Evolutionary conservation across 1,140 invertebrate genomes (phyloP).

Genomic region (Nasonia vitripennis): DNA sequence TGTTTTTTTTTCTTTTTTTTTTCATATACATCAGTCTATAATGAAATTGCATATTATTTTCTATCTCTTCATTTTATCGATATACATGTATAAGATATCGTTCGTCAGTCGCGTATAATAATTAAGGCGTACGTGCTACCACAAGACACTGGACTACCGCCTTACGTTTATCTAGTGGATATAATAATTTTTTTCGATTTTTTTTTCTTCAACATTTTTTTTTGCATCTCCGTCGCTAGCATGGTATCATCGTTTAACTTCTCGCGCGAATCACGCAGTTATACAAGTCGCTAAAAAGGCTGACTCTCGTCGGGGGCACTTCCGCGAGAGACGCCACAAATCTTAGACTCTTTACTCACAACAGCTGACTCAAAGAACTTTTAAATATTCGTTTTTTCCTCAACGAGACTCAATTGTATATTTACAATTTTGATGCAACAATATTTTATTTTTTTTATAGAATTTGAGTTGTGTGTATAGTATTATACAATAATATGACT

Average conservation of each 20-base stretch:
- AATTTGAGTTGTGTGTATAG: not conserved
- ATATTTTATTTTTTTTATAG: not conserved
- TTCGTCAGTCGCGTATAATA: conserved; percentile 60
- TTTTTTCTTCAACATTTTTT: not conserved
- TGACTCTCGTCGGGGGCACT: not conserved
- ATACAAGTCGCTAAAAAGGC: conserved; percentile 20
- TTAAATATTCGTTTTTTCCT: conserved; percentile 30
- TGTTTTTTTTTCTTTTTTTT: conserved; percentile 43
- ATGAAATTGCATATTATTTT: conserved; percentile 62
- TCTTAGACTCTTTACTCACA: conserved; percentile 14
- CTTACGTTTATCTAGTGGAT: conserved; percentile 9
- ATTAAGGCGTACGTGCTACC: conserved; percentile 59
- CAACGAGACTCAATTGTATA: not conserved
- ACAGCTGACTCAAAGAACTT: conserved; percentile 26
- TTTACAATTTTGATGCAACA: conserved; percentile 6
- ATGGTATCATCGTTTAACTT: not conserved
- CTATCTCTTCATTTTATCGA: conserved; percentile 21
- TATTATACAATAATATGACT: too few species aligned
- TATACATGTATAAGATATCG: conserved; percentile 26
- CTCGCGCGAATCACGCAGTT: not conserved
- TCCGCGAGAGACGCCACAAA: not conserved
- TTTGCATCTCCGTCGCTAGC: not conserved
- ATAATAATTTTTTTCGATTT: conserved; percentile 26
- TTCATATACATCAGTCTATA: conserved; percentile 65
- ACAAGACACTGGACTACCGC: conserved; percentile 15